phyloP scores from a whole-genome alignment of 2,797 vertebrate genomes.

The Xenops minutus region DNA sequence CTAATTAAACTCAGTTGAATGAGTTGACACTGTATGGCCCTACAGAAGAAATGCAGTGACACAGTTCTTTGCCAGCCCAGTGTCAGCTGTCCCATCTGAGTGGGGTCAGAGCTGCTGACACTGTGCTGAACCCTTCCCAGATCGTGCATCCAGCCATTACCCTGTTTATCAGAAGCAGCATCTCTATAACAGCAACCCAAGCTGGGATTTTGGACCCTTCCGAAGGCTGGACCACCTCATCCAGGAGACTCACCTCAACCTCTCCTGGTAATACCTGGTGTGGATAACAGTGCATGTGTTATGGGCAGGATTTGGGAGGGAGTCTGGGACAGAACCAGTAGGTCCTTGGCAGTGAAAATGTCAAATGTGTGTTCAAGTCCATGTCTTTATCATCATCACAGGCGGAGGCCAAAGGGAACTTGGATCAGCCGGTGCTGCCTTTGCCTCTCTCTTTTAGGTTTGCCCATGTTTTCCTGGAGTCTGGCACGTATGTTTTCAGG shows the following conservation, averaged over 20 bases:
- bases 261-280: constrained; percentile 77
- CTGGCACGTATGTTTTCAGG: constrained; percentile 87
- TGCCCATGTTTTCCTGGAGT: constrained; percentile 87
- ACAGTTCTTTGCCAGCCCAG: not conserved
- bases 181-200: constrained; percentile 89
- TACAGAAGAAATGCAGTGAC: not conserved
- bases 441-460: constrained; percentile 76
- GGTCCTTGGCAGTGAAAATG: not conserved
- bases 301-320: not conserved
- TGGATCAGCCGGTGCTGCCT: not conserved
- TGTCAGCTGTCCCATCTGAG: not conserved
- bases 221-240: constrained; percentile 84
- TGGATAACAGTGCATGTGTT: not conserved
- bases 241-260: constrained; percentile 84
- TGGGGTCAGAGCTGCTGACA: not conserved
- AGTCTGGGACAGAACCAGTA: not conserved
- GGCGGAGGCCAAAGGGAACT: not conserved
- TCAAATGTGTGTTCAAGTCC: not conserved
- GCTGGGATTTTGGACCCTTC: constrained; percentile 92
- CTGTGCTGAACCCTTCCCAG: constrained; percentile 59
- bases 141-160: constrained; percentile 86
- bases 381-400: not conserved
- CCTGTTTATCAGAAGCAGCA: constrained; percentile 92
- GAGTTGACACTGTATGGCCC: not conserved
- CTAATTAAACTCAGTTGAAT: not conserved